Base-by-base conservation (phyloP, 2,888 invertebrate species). In the Arrhopalites spinosus region DNA sequence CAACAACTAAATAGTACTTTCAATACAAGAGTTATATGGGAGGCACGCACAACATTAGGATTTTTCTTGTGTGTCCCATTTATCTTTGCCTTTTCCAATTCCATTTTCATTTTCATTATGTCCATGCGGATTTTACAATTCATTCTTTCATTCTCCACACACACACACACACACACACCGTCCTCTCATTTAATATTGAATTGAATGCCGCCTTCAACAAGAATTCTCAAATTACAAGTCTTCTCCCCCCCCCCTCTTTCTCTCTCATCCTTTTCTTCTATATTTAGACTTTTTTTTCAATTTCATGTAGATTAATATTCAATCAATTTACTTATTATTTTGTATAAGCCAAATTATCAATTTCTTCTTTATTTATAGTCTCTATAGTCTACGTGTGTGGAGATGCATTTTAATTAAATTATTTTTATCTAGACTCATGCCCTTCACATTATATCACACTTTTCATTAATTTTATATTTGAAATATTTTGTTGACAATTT, bases 81-180 rank as follows among this genome's bases (percentile, higher is more conserved):
- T 36, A 36, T 36, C 36, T 36, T 20, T 20, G n/a, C 20, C 1
- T 2, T 13, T 25, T 59, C 59, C 59, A 20, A 59, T 59, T 25
- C 59, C 11, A 25, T 59, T 59, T 25, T 36, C 36, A 36, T 36
- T 36, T 36, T 36, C 36, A 36, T 36, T 3, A 36, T 36, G 36
- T 36, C 5, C 5, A 36, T 36, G 36, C 36, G 5, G 36, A 36
- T 36, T 36, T 36, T 59, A 13, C n/a, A 59, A 25, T 59, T n/a
- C n/a, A n/a, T n/a, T 23, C 59, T 59, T 25, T 59, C 59, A 59
- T 25, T 59, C 59, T 59, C 53, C 53, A 53, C 23, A 17, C 17
- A 53, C 53, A 20, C 59, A 59, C 59, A 59, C 25, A 8, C 59
- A 20, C 53, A n/a, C 53, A 17, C 17, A 63, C 63, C 53, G n/a